phyloP scores from a whole-genome alignment of 2,888 invertebrate genomes.

The Fragum sueziense region DNA sequence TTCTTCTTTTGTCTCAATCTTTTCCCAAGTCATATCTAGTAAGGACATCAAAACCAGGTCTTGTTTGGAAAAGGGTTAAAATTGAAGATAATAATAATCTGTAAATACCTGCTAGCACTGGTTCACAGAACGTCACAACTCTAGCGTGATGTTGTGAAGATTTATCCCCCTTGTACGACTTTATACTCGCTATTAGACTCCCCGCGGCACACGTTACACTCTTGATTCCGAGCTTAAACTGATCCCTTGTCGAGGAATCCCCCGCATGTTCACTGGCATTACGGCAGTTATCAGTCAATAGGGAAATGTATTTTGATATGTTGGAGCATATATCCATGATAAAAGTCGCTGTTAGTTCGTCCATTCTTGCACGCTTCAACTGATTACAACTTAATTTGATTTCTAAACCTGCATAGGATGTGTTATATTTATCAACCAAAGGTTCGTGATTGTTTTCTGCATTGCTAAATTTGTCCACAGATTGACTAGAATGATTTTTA shows the following conservation, averaged over 20 bases:
- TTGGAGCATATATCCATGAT: constrained; percentile 77
- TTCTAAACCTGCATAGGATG: constrained; percentile 77
- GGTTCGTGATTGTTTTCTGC: constrained; percentile 58
- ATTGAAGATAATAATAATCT: too few relatives aligned
- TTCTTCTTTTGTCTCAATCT: too few relatives aligned
- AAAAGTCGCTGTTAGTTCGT: constrained; percentile 74
- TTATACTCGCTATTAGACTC: constrained; percentile 77
- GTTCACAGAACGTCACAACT: constrained; percentile 78
- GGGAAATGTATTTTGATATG: constrained; percentile 75
- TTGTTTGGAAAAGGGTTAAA: too few relatives aligned
- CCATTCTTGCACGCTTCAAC: constrained; percentile 70
- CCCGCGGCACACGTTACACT: constrained; percentile 78
- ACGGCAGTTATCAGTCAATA: constrained; percentile 76
- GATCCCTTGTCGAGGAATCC: constrained; percentile 72
- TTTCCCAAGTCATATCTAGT: too few relatives aligned
- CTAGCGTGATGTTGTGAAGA: constrained; percentile 69
- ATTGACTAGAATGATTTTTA: constrained; percentile 41
- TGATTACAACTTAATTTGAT: constrained; percentile 76
- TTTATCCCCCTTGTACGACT: constrained; percentile 74
- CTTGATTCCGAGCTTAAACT: constrained; percentile 79
- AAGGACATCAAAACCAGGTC: too few relatives aligned
- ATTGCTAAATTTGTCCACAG: constrained; percentile 50
- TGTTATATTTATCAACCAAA: constrained; percentile 77
- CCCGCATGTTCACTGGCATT: constrained; percentile 70
- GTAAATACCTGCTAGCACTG: constrained; percentile 75